phyloP scores from a whole-genome alignment of 2,888 invertebrate species.

The Disparrhopalites patrizii region DNA sequence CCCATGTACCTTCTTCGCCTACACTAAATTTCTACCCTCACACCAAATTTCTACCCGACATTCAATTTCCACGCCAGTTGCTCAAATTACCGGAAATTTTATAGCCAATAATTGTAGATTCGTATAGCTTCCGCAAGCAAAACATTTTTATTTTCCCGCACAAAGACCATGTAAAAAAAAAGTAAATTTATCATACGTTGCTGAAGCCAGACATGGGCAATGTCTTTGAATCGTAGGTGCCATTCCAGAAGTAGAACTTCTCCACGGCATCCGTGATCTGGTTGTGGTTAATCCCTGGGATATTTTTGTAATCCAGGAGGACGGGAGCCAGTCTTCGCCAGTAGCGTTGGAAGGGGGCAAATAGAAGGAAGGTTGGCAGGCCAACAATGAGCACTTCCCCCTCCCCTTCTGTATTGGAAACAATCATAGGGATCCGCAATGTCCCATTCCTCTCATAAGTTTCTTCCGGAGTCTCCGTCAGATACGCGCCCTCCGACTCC shows the following conservation, averaged over 20 bases:
- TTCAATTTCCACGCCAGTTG: no score
- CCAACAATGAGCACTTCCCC: constrained; percentile 20
- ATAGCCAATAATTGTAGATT: no score
- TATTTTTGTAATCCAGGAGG: constrained; percentile 15
- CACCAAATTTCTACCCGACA: no score
- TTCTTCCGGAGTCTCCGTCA: constrained; percentile 32
- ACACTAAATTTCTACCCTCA: no score
- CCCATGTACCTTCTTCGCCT: neutral
- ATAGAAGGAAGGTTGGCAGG: constrained; percentile 11
- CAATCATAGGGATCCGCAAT: constrained; percentile 29
- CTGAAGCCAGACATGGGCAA: constrained; percentile 7
- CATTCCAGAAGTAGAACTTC: constrained; percentile 18
- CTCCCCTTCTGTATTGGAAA: constrained; percentile 7
- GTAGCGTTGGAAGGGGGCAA: neutral
- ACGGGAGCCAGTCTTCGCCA: constrained; percentile 14
- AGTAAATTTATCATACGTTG: neutral
- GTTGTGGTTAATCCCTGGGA: constrained; percentile 4
- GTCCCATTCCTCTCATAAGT: constrained; percentile 32
- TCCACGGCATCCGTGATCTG: neutral
- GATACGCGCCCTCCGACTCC: constrained; percentile 29
- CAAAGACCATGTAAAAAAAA: constrained; percentile 1
- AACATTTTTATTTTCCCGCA: no score
- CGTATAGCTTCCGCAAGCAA: no score
- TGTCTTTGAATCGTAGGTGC: neutral
- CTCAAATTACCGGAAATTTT: no score